phyloP scores from a whole-genome alignment of 2,113 vertebrate genomes.

The Nerophis lumbriciformis region DNA sequence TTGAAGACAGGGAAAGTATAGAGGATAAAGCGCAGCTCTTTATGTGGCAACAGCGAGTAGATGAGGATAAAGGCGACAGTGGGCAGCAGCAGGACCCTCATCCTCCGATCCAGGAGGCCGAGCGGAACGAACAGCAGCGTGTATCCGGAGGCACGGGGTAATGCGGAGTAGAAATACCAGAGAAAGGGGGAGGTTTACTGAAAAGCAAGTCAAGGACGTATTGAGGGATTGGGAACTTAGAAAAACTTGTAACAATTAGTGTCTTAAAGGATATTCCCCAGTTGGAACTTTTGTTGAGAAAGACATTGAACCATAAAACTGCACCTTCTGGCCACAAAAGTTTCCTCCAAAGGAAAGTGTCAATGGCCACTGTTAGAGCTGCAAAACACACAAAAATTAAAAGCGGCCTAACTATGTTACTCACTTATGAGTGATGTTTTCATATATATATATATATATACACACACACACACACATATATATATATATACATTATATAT shows the following conservation, averaged over 20 bases:
- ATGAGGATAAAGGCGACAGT: conserved; percentile 80
- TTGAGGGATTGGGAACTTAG: background rate
- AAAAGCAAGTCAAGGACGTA: conserved; percentile 75
- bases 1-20: conserved; percentile 88
- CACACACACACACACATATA: too few species aligned
- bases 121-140: conserved; percentile 82
- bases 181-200: conserved; percentile 83
- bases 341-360: conserved; percentile 86
- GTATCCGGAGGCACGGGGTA: conserved; percentile 86
- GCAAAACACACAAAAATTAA: conserved; percentile 27
- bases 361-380: conserved; percentile 84
- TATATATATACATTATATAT: too few species aligned
- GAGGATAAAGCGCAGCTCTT: conserved; percentile 93
- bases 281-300: conserved; percentile 90
- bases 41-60: conserved; percentile 91
- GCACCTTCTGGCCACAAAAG: conserved; percentile 91
- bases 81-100: conserved; percentile 71
- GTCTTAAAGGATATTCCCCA: conserved; percentile 95
- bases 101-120: conserved; percentile 79
- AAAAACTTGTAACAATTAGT: background rate
- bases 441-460: too few species aligned
- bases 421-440: conserved; percentile 27
- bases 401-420: background rate
- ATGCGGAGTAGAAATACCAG: conserved; percentile 95
- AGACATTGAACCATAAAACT: conserved; percentile 92